Percentiles rank a stretch among this genome's conserved stretches.
These are phyloP conservation scores for Anableps anableps DNA, from an alignment of 2,797 vertebrate species.

Conservation along the genomic window DNA sequence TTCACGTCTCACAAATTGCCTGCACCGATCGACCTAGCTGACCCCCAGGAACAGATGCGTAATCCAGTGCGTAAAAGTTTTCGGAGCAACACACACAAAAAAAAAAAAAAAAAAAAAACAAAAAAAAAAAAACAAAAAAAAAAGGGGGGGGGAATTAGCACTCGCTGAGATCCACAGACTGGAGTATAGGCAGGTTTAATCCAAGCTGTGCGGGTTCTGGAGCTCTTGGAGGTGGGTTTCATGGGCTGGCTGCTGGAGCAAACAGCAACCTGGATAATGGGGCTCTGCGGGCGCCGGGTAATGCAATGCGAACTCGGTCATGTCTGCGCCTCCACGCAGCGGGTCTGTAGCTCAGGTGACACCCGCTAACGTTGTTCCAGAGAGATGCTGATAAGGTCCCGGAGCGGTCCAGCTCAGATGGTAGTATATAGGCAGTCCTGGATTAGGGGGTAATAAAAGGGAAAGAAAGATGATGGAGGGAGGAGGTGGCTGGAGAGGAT, in stretches of 20 bases:
- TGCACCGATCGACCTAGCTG: slow-evolving; percentile 58
- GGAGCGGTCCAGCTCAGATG: slow-evolving; percentile 77
- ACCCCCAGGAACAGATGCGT: slow-evolving; percentile 59
- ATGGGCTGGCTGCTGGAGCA: slow-evolving; percentile 69
- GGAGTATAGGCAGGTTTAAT: slow-evolving; percentile 54
- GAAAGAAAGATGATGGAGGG: slow-evolving; percentile 55
- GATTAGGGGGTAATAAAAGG: slow-evolving; percentile 54
- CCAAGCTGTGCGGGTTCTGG: slow-evolving; percentile 60
- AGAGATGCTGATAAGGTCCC: slow-evolving; percentile 64
- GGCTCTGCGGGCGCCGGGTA: slow-evolving; percentile 74
- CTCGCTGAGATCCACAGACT: slow-evolving; percentile 27
- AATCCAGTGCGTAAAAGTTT: slow-evolving; percentile 69
- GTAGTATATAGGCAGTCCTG: slow-evolving; percentile 61
- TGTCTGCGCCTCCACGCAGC: slow-evolving; percentile 75
- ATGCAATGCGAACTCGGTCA: slow-evolving; percentile 72
- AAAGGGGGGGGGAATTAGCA: background rate
- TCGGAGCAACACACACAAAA: slow-evolving; percentile 33
- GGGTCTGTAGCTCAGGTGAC: slow-evolving; percentile 69
- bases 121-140: no score
- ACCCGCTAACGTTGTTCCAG: slow-evolving; percentile 65
- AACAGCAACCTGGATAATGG: slow-evolving; percentile 67
- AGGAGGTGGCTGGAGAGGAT: slow-evolving; percentile 66
- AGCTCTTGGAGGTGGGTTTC: slow-evolving; percentile 68
- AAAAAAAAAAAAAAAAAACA: background rate
- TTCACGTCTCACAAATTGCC: slow-evolving; percentile 63